A percentile compares a stretch with the other conserved stretches of the same genome.
Evolutionary conservation across 1,140 invertebrate genomes (phyloP).

Genomic region (Lasioglossum albipes): DNA sequence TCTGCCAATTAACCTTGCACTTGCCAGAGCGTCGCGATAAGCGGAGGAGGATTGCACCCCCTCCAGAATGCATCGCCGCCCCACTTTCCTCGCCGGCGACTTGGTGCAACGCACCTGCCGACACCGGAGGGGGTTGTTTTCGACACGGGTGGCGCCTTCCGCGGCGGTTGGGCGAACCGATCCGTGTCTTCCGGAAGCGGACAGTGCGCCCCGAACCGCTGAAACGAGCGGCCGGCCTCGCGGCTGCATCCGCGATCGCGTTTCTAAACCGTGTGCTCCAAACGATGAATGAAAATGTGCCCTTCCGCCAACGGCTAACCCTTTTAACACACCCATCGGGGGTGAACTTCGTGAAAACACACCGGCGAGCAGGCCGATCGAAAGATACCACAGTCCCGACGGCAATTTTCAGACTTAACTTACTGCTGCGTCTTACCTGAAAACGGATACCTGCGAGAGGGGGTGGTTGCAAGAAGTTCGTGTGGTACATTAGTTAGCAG

Average conservation of each 20-base stretch:
- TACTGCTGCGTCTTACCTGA: too few relatives aligned
- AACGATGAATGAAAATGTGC: slow-evolving; percentile 73
- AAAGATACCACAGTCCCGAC: too few relatives aligned
- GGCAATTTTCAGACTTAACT: too few relatives aligned
- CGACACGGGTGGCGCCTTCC: slow-evolving; percentile 65
- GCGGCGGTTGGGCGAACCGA: slow-evolving; percentile 49
- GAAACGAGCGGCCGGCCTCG: slow-evolving; percentile 65
- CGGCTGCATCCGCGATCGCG: slow-evolving; percentile 46
- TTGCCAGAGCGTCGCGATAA: slow-evolving; percentile 16
- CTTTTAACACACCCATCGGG: neutral
- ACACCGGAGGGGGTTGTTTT: slow-evolving; percentile 68
- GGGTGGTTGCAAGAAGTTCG: neutral
- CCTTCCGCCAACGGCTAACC: slow-evolving; percentile 28
- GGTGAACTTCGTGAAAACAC: neutral
- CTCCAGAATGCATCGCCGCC: too few relatives aligned
- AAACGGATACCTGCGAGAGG: too few relatives aligned
- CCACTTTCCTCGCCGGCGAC: neutral
- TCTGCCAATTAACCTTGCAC: slow-evolving; percentile 44
- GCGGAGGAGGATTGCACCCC: neutral
- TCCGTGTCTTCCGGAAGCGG: slow-evolving; percentile 53
- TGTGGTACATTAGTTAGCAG: too few relatives aligned
- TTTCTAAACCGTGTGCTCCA: slow-evolving; percentile 60
- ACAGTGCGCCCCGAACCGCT: slow-evolving; percentile 74
- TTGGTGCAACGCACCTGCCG: slow-evolving; percentile 49
- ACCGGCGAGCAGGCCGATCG: too few relatives aligned